A percentile compares a stretch with the other conserved stretches of the same genome.
These are phyloP conservation scores for Numida meleagris DNA, from an alignment of 2,113 vertebrate genomes.

Conservation along the genomic window DNA sequence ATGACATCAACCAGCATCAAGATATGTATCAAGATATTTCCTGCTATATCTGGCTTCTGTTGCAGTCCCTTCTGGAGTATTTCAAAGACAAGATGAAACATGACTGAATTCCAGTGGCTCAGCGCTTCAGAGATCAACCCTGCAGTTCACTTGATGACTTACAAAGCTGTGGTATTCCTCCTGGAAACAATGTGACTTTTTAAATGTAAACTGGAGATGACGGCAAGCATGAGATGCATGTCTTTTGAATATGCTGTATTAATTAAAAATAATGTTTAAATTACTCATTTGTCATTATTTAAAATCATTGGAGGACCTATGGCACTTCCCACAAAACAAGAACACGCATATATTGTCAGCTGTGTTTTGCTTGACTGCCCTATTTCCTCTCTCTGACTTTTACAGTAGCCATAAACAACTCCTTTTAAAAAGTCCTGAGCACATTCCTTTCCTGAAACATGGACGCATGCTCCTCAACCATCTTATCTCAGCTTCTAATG, in stretches of 20 bases:
- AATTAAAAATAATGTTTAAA: neutral
- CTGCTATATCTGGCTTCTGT: neutral
- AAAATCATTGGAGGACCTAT: neutral
- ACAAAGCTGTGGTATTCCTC: neutral
- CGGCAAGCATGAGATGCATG: accelerated
- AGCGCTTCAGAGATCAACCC: neutral
- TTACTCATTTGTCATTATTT: neutral
- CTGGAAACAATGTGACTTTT: neutral
- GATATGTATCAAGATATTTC: neutral
- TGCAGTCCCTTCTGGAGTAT: neutral
- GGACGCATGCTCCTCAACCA: neutral
- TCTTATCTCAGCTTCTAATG: neutral
- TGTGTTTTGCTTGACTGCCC: neutral
- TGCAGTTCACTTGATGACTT: neutral
- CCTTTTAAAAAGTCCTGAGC: neutral
- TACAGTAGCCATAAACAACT: neutral
- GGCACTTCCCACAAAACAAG: neutral
- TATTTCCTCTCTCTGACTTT: neutral
- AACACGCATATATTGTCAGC: too few species aligned
- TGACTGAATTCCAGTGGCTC: neutral
- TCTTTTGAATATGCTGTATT: neutral
- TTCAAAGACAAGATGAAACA: neutral
- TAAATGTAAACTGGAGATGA: neutral
- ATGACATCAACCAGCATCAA: neutral
- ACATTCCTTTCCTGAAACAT: neutral